Base-by-base conservation (phyloP, 2,113 vertebrate genomes). In the Cebidichthys violaceus region DNA sequence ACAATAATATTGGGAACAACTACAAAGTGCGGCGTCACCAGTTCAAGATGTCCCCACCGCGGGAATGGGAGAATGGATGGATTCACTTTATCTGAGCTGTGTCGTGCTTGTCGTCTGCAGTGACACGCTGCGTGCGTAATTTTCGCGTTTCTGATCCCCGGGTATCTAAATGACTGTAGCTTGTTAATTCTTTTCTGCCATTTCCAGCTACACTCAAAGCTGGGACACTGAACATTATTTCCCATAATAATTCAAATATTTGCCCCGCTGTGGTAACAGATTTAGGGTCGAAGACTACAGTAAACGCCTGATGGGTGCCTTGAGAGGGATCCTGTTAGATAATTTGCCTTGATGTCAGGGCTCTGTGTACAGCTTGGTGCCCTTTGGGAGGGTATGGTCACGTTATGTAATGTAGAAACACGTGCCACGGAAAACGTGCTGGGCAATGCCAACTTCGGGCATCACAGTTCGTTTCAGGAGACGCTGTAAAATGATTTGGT, bases 11-110 rank as follows among this genome's bases (percentile, higher is more conserved):
- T 1, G 97, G 97, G 10, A 91, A 87, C 72, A 97, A 98, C 92
- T 98, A 97, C 91, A 95, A 93, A 86, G 93, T 98, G 69, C 93
- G 96, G 41, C 94, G 94, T 50, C 95, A 96, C 76, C 84, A 85
- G 60, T 88, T 95, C 65, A 96, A 95, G 87, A 94, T 97, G 84
- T 96, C 90, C 1, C 95, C 87, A 1, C 94, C 91, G 4, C 94
- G 94, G 13, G 96, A 97, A 65, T 96, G 95, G 90, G 97, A 96
- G 74, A 95, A 95, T 35, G 96, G 96, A 50, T 98, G 97, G 97
- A 96, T 98, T 78, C 97, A 97, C 91, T 98, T 97, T 82, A 97
- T 98, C 84, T 97, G 96, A 95, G 77, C 47, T 59, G 24, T 31
- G 69, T 8, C 0, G 64, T 57, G n/a, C 54, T 27, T 57, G 24